Percentiles rank a stretch among this genome's conserved stretches.
Evolutionary conservation across 2,113 vertebrate species (phyloP).

Genomic region (Probosciger aterrimus): DNA sequence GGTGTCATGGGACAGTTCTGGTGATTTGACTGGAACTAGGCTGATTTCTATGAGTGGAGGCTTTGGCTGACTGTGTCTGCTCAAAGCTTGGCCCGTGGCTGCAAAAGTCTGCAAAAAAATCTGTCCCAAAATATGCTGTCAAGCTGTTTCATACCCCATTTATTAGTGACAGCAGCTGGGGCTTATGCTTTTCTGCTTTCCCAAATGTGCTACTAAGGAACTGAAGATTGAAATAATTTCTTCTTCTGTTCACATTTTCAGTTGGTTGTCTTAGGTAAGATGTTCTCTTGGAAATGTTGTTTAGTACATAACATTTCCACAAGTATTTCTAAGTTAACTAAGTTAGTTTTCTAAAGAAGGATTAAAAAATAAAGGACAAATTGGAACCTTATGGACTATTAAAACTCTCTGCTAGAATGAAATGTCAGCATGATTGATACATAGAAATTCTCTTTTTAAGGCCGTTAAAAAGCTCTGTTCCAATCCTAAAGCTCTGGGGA

Average conservation of each 20-base stretch:
- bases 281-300: slow-evolving; percentile 6
- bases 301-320: not conserved
- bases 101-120: not conserved
- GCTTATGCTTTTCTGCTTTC: not conserved
- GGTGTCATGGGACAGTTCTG: not conserved
- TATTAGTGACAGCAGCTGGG: not conserved
- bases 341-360: slow-evolving; percentile 27
- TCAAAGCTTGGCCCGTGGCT: not conserved
- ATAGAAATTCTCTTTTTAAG: slow-evolving; percentile 55
- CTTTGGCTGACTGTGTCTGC: not conserved
- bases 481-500: slow-evolving; percentile 49
- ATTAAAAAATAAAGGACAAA: slow-evolving; percentile 30
- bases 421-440: slow-evolving; percentile 64
- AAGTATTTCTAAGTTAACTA: slow-evolving; percentile 22
- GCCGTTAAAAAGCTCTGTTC: slow-evolving; percentile 54
- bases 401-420: slow-evolving; percentile 52
- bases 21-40: not conserved
- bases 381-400: slow-evolving; percentile 66
- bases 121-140: not conserved
- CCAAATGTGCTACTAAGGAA: not conserved
- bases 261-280: not conserved
- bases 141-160: not conserved
- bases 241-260: not conserved
- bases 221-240: not conserved
- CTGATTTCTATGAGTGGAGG: not conserved